Percentiles rank a stretch among this genome's conserved stretches.
Evolutionary conservation across 2,113 vertebrate genomes (phyloP).

Genomic region (Clarias magur): DNA sequence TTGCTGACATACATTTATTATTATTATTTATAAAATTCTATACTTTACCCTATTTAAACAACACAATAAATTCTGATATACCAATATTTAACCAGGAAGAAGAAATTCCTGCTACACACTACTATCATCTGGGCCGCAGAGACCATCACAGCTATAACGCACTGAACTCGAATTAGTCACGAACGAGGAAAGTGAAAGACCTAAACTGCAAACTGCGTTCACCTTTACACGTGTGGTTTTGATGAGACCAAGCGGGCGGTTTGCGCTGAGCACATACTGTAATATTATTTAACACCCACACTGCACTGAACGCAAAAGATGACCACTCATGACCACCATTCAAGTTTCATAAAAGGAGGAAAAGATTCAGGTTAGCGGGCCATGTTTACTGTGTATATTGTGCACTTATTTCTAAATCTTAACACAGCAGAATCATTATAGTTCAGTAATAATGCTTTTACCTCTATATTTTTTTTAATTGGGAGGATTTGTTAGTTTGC

Average conservation of each 20-base stretch:
- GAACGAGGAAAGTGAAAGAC: background rate
- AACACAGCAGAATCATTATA: background rate
- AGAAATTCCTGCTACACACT: background rate
- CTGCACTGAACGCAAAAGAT: background rate
- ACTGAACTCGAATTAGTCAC: background rate
- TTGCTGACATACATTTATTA: too few relatives aligned
- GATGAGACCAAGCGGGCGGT: background rate
- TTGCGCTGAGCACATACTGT: background rate
- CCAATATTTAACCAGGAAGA: background rate
- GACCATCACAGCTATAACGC: background rate
- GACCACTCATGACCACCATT: background rate
- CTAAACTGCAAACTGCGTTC: background rate
- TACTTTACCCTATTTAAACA: background rate
- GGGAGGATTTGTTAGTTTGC: background rate
- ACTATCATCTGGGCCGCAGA: background rate
- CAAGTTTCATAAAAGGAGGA: background rate
- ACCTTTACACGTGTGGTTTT: background rate
- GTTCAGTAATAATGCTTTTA: background rate
- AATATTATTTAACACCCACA: background rate
- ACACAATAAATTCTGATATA: background rate
- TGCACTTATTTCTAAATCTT: background rate
- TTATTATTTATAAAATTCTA: too few relatives aligned
- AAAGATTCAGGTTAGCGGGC: background rate
- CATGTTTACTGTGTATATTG: background rate
- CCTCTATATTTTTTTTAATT: background rate